Conservation (phyloP, 2,888 invertebrate genomes). For the Stenotaenia linearis region DNA sequence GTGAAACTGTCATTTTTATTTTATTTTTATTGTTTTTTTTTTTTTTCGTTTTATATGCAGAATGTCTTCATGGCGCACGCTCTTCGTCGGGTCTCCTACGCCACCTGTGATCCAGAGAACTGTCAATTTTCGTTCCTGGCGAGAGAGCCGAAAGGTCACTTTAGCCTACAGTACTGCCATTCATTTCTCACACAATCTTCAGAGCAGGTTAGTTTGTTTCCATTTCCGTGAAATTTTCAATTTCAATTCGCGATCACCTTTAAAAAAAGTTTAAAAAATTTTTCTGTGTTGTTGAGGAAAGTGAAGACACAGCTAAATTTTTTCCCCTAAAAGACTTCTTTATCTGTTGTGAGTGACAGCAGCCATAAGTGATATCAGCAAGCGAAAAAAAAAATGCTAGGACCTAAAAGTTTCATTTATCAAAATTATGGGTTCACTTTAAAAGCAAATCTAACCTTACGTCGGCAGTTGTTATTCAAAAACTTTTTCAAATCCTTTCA, state of each 20-base stretch:
- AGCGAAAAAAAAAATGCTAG: background rate
- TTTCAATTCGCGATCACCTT: background rate
- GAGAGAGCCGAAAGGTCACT: slow-evolving; percentile 62
- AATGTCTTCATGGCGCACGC: slow-evolving; percentile 78
- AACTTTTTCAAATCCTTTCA: no score
- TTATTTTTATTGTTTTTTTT: slow-evolving; percentile 10
- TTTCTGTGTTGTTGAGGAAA: background rate
- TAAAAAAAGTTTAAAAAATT: background rate
- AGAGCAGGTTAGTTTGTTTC: slow-evolving; percentile 59
- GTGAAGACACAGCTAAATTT: background rate
- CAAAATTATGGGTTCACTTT: slow-evolving; percentile 10
- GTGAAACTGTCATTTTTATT: background rate
- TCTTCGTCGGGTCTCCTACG: slow-evolving; percentile 75
- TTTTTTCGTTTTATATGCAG: slow-evolving; percentile 50
- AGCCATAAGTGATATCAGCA: slow-evolving; percentile 21
- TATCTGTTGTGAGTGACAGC: slow-evolving; percentile 17
- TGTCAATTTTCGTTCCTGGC: slow-evolving; percentile 75
- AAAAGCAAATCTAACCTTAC: background rate
- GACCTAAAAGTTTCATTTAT: slow-evolving; percentile 2
- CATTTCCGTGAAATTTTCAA: background rate
- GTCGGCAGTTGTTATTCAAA: background rate
- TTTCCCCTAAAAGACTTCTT: background rate
- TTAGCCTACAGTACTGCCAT: slow-evolving; percentile 71
- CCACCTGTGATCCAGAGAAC: slow-evolving; percentile 73
- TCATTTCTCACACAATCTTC: slow-evolving; percentile 70